phyloP scores from a whole-genome alignment of 2,113 vertebrate species.

The Urocitellus parryii region DNA sequence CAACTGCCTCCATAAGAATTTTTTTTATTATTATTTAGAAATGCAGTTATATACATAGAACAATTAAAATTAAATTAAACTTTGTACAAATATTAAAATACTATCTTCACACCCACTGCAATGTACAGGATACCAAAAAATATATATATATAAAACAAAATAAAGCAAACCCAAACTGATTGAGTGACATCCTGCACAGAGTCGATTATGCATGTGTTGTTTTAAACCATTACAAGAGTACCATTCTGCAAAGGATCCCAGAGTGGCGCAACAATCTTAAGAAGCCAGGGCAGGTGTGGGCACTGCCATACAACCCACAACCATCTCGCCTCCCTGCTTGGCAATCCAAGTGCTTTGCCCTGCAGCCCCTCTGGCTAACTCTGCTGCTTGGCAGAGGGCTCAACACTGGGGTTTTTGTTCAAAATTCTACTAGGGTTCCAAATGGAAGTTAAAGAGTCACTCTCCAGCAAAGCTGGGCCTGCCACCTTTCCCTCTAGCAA shows the following conservation, averaged over 20 bases:
- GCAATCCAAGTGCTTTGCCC: not conserved
- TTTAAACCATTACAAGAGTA: slow-evolving; percentile 84
- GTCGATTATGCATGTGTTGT: slow-evolving; percentile 77
- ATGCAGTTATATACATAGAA: slow-evolving; percentile 99
- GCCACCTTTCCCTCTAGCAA: slow-evolving; percentile 28
- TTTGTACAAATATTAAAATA: slow-evolving; percentile 99
- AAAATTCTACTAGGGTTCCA: slow-evolving; percentile 53
- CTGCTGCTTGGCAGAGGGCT: slow-evolving; percentile 60
- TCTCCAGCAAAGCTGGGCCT: slow-evolving; percentile 53
- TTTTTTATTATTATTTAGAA: slow-evolving; percentile 98
- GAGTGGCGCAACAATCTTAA: slow-evolving; percentile 83
- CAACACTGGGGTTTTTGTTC: slow-evolving; percentile 14
- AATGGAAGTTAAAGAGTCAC: not conserved
- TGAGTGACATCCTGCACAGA: slow-evolving; percentile 88
- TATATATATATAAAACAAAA: slow-evolving; percentile 91
- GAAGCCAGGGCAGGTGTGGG: slow-evolving; percentile 79
- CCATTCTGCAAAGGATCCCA: slow-evolving; percentile 86
- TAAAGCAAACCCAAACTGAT: slow-evolving; percentile 88
- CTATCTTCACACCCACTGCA: slow-evolving; percentile 99
- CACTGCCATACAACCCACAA: slow-evolving; percentile 62
- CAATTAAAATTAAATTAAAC: slow-evolving; percentile 99
- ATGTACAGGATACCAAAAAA: slow-evolving; percentile 95
- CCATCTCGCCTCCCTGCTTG: not conserved
- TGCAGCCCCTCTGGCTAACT: not conserved
- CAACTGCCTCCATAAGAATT: slow-evolving; percentile 93